Base-by-base conservation (phyloP, 1,140 invertebrate genomes). In the Camponotus pennsylvanicus region DNA sequence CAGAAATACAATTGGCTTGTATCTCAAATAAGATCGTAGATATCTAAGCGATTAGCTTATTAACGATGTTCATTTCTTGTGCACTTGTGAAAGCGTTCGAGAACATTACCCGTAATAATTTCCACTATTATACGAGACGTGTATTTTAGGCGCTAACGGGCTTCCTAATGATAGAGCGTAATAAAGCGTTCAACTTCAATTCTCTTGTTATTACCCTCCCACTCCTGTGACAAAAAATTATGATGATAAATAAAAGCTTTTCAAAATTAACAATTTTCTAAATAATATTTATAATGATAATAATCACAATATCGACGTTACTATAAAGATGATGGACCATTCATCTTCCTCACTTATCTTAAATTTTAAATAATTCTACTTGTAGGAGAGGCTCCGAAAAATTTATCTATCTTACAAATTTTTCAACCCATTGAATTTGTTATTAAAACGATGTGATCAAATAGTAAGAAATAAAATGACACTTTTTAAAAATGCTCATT, bases 11-110 rank as follows among this genome's bases (percentile, higher is more conserved):
- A 78, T 66, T 66, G 59, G 40, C 13, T 15, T 61, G 21, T 21
- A 37, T 78, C 66, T 78, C 76, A 49, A 61, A 42, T 21, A 63
- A 42, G 27, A 9, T 78, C 49, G 15, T 66, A 18, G 11, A 66
- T 66, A 66, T 66, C 64, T 34, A 78, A 18, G 40, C 61, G 42
- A 64, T 78, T 78, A 66, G 63, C 61, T 66, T 78, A 42, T 66
- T 78, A 66, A 78, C 75, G 75, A 64, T 66, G 76, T 42, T 42
- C 76, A 40, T 61, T 78, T 78, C 76, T 78, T 78, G 76, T 32
- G 61, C 32, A 64, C 42, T 64, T 27, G 15, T 63, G 55, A 63
- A 63, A 42, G 75, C 75, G 9, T 34, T 78, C 42, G 8, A 66
- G 61, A 78, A 21, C 42, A 13, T 59, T 76, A 61, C 11, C n/a